phyloP scores from a whole-genome alignment of 2,888 invertebrate genomes.

The Synergus itoensis region DNA sequence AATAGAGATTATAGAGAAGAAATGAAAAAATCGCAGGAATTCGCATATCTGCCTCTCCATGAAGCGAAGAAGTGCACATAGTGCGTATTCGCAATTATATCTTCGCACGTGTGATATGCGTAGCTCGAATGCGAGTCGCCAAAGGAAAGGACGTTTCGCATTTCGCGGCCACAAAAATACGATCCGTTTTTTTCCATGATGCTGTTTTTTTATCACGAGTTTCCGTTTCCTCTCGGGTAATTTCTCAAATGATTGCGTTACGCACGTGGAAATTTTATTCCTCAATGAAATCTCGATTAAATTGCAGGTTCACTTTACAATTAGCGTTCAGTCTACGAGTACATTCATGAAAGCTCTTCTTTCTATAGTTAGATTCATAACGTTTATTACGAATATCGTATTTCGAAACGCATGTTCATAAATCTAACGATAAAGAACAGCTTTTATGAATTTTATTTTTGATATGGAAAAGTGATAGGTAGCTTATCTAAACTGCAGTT shows the following conservation, averaged over 20 bases:
- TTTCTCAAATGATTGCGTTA: constrained; percentile 23
- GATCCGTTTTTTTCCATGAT: constrained; percentile 20
- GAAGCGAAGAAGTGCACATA: constrained; percentile 29
- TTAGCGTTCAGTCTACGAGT: too few species aligned
- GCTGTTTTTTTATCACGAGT: constrained; percentile 58
- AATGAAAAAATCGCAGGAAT: constrained; percentile 13
- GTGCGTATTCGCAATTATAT: constrained; percentile 34
- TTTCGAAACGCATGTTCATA: too few species aligned
- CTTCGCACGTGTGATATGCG: constrained; percentile 48
- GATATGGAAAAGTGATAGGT: too few species aligned
- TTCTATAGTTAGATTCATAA: too few species aligned
- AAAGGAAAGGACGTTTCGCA: constrained; percentile 66
- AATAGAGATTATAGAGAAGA: not conserved
- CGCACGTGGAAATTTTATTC: constrained; percentile 17
- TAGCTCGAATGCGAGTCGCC: constrained; percentile 18
- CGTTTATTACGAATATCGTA: too few species aligned
- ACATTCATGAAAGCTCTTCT: too few species aligned
- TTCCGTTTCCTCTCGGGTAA: constrained; percentile 61
- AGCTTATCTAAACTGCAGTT: too few species aligned
- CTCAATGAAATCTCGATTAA: not conserved
- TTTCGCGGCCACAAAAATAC: constrained; percentile 54
- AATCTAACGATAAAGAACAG: too few species aligned
- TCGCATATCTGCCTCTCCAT: constrained; percentile 1
- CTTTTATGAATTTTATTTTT: too few species aligned
- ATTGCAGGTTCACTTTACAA: too few species aligned